Base-by-base conservation (phyloP, 2,113 vertebrate genomes). In the Geothlypis trichas region DNA sequence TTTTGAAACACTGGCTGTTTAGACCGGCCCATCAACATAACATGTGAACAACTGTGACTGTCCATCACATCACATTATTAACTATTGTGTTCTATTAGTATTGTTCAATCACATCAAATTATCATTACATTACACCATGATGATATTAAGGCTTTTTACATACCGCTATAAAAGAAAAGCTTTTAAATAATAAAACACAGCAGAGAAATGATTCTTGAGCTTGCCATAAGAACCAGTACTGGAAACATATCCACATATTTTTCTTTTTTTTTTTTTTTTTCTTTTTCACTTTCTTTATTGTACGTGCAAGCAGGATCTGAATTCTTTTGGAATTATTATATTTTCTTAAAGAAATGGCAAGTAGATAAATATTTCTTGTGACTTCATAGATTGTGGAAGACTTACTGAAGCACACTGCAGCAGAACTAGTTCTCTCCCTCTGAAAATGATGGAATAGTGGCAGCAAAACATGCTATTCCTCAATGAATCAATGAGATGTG, bases 41-140 rank as follows among this genome's bases (percentile, higher is more conserved):
- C 58, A 95, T 82, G 26, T 94, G 94, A 96, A 82, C 58, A 73
- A 39, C 69, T 91, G 4, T 93, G 95, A 95, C 87, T 91, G n/a
- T 88, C 61, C 63, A 80, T 95, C 90, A 88, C 51, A 66, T 78
- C 66, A 41, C 55, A 72, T 96, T 91, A 94, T 88, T 73, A 78
- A 63, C 16, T 84, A 30, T 33, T 87, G 18, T 58, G 13, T 80
- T 85, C 16, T 73, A 21, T 51, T 66, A 76, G 16, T 59, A 39
- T 68, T 89, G 23, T 57, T 88, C 73, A 77, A 73, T 95, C 87
- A 86, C 68, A 88, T 81, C 55, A 59, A 51, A 95, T 94, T 90
- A 96, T 73, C 15, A 3, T 74, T 94, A 28, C 37, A 41, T 85
- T 86, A 69, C 19, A 74, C 18, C 26, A 4, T 46, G 31, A 65